phyloP scores from a whole-genome alignment of 1,140 invertebrate genomes.

The Brachystomella parvula region DNA sequence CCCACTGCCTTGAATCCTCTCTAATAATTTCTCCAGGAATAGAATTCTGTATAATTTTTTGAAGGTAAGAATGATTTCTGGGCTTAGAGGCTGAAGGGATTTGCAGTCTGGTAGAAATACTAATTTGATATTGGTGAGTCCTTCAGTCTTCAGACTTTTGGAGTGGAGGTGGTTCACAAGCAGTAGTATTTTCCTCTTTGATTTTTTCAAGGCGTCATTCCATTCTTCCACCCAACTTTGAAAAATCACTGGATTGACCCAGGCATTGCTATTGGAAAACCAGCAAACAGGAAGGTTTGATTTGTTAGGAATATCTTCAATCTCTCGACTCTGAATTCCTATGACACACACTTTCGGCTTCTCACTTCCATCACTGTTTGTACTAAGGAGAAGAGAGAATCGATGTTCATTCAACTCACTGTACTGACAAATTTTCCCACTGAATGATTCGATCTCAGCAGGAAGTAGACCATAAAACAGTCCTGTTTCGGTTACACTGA shows the following conservation, averaged over 20 bases:
- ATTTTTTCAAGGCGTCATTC: background rate
- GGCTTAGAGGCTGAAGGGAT: constrained; percentile 12
- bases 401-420: constrained; percentile 40
- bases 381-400: constrained; percentile 38
- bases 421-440: constrained; percentile 10
- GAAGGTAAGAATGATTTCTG: constrained; percentile 3
- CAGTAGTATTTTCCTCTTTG: constrained; percentile 9
- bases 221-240: background rate
- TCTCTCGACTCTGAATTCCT: background rate
- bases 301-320: background rate
- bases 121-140: constrained; percentile 13
- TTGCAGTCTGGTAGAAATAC: constrained; percentile 11
- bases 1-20: too few species aligned
- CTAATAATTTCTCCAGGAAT: background rate
- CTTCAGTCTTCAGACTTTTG: background rate
- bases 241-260: constrained; percentile 14
- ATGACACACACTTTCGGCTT: constrained; percentile 26
- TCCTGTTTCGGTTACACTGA: constrained; percentile 14
- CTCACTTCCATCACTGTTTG: constrained; percentile 40
- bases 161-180: constrained; percentile 1
- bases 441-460: background rate
- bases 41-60: constrained; percentile 7
- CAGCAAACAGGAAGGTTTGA: background rate
- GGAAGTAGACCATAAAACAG: constrained; percentile 14
- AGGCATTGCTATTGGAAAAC: background rate